Conservation (phyloP, 64 coral and sea anemone species). For the Montipora sp. region DNA sequence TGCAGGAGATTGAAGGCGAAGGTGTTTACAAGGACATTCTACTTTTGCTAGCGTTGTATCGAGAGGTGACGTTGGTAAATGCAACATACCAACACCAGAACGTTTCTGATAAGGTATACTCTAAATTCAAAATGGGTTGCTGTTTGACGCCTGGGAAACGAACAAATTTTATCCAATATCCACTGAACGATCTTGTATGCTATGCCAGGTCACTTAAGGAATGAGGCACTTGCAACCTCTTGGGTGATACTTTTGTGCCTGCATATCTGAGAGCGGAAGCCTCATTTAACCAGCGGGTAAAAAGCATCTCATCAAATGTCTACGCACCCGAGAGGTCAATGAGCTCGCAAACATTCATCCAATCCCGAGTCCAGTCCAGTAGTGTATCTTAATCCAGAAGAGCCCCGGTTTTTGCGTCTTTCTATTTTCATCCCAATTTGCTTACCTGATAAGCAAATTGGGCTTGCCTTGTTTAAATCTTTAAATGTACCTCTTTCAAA, state of each 20-base stretch:
- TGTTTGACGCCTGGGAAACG: not conserved
- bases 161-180: not conserved
- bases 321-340: not conserved
- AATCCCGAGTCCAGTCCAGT: no score
- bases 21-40: not conserved
- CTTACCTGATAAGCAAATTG: no score
- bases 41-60: not conserved
- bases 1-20: constrained; percentile 12
- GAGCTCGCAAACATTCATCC: not conserved
- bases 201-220: not conserved
- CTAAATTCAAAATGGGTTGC: not conserved
- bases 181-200: not conserved
- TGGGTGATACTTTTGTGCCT: no score
- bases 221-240: no score
- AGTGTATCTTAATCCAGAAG: no score
- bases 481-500: no score
- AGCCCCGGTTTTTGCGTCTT: no score
- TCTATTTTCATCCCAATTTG: no score
- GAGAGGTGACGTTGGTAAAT: constrained; percentile 23
- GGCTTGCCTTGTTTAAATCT: no score
- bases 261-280: not conserved
- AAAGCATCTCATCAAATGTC: not conserved
- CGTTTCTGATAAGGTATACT: not conserved
- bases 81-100: not conserved
- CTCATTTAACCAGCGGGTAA: not conserved